phyloP scores from a whole-genome alignment of 2,113 vertebrate species.

The Odontesthes bonariensis region DNA sequence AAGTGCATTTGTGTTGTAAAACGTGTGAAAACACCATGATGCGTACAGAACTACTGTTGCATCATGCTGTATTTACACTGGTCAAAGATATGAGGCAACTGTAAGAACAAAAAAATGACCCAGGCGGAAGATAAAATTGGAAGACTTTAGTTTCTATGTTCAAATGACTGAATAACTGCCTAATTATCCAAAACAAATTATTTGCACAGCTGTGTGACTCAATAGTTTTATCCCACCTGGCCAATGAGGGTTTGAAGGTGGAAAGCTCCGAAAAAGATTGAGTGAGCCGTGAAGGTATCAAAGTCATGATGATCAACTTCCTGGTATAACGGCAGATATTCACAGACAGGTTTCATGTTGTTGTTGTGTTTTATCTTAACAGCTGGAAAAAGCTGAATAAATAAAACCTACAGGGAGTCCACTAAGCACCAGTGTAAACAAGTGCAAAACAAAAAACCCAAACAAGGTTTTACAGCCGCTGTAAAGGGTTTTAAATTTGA shows the following conservation, averaged over 20 bases:
- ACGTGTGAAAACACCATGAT: not conserved
- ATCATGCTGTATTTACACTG: slow-evolving; percentile 12
- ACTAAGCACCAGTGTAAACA: too few species aligned
- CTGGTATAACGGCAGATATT: not conserved
- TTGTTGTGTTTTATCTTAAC: not conserved
- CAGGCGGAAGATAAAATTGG: not conserved
- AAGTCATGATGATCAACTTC: not conserved
- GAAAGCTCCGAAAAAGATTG: not conserved
- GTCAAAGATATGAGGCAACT: slow-evolving; percentile 2
- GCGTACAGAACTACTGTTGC: slow-evolving; percentile 14
- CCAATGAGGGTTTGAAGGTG: not conserved
- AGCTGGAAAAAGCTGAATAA: not conserved
- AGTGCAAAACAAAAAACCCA: not conserved
- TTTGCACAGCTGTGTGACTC: not conserved
- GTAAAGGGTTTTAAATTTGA: slow-evolving; percentile 58
- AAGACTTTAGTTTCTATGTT: not conserved
- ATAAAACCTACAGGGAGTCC: not conserved
- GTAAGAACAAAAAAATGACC: not conserved
- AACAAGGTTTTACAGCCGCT: slow-evolving; percentile 11
- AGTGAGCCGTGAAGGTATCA: not conserved
- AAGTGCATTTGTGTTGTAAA: not conserved
- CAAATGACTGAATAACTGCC: not conserved
- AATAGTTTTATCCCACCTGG: not conserved
- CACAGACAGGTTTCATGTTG: not conserved
- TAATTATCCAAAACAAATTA: not conserved